phyloP scores from a whole-genome alignment of 2,113 vertebrate species.

The Romanogobio albipinnatus region DNA sequence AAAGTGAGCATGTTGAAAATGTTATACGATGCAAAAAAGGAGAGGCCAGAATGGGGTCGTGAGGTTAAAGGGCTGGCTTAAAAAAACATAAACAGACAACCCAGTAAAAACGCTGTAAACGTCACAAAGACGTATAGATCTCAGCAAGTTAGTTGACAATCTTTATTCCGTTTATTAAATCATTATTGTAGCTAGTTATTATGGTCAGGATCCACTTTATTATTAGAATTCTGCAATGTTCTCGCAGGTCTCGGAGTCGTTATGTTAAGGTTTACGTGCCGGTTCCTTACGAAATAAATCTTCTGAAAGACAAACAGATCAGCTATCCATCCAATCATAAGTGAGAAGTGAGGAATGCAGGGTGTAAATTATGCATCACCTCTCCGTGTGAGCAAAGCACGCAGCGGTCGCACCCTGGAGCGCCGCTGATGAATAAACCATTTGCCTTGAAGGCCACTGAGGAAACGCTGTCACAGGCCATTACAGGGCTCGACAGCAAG shows the following conservation, averaged over 20 bases:
- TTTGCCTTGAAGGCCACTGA: constrained; percentile 60
- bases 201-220: constrained; percentile 6
- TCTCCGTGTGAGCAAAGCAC: constrained; percentile 47
- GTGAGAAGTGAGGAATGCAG: constrained; percentile 41
- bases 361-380: constrained; percentile 65
- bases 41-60: background rate
- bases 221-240: constrained; percentile 1
- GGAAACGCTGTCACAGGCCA: constrained; percentile 72
- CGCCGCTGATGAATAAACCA: constrained; percentile 74
- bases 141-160: background rate
- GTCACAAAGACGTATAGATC: constrained; percentile 21
- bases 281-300: background rate
- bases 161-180: background rate
- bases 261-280: background rate
- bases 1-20: background rate
- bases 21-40: background rate
- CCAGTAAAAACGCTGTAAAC: constrained; percentile 16
- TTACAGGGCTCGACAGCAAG: constrained; percentile 63
- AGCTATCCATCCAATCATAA: constrained; percentile 41
- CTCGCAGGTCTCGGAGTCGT: background rate
- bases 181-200: constrained; percentile 3
- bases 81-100: constrained; percentile 21
- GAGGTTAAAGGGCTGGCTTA: constrained; percentile 35
- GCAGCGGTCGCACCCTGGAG: constrained; percentile 59
- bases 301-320: constrained; percentile 19